Base-by-base conservation (phyloP, 2,888 invertebrate genomes). In the Chrysodeixis includens region DNA sequence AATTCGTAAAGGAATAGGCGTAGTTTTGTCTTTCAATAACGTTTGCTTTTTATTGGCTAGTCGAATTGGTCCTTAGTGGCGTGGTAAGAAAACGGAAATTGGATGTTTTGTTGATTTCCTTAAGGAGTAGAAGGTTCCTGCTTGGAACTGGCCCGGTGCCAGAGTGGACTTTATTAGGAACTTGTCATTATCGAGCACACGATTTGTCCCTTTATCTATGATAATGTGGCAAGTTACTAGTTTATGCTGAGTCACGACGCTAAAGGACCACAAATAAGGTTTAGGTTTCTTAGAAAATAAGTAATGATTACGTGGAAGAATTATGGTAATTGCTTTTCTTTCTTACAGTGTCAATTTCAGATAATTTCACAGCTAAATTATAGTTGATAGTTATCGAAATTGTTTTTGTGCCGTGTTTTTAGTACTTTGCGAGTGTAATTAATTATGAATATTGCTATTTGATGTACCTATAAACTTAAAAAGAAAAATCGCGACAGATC, bases 21-120 rank as follows among this genome's bases (percentile, higher is more conserved):
- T 77, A 69, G 79, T 81, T 79, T 79, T 77, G 82, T 70, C 72
- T 69, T 82, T 74, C 83, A 79, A 79, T 79, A 82, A 69, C 66
- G 69, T 71, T 61, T 26, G 32, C 20, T 30, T 76, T 81, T 71
- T 74, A 76, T 81, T 78, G 60, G 58, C 12, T 58, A 55, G 67
- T 35, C 22, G 57, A 56, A 72, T 72, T 66, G 62, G 56, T 65
- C 56, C 55, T 78, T 66, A 56, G 54, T 30, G 51, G 51, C 22
- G 40, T 14, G 55, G 61, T 56, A 44, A 12, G 30, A 49, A 54
- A 51, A 52, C 58, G 32, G 56, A 51, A 66, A 78, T 69, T 69
- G 64, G 30, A 65, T 61, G 26, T 59, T 62, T 70, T 58, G 56
- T 56, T 63, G 65, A 62, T 79, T 65, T 55, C 26, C 30, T 71